Conservation (phyloP, 2,113 vertebrate genomes). For the Cyphomyrus discorhynchus region DNA sequence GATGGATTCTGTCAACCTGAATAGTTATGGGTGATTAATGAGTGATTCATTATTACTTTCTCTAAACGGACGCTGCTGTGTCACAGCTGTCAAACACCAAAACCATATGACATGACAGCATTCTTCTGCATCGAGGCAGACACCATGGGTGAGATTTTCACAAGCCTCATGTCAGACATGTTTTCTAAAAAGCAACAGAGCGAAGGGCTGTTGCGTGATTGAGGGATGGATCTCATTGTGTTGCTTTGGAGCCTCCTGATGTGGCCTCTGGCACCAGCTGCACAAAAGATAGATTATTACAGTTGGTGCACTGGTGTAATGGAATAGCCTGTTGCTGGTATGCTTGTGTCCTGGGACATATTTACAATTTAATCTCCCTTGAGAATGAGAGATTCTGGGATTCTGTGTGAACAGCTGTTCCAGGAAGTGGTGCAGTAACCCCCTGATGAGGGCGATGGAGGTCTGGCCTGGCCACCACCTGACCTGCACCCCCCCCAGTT, state of each 20-base stretch:
- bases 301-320: not conserved
- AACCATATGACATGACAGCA: not conserved
- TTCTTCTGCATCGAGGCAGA: not conserved
- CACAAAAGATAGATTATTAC: not conserved
- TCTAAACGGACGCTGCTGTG: not conserved
- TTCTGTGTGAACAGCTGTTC: not conserved
- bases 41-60: not conserved
- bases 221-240: not conserved
- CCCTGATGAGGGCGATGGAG: not conserved
- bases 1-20: not conserved
- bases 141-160: not conserved
- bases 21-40: not conserved
- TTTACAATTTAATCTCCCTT: not conserved
- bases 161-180: not conserved
- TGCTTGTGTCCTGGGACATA: not conserved
- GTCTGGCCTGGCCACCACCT: not conserved
- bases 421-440: not conserved
- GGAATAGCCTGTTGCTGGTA: not conserved
- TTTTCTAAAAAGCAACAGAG: not conserved
- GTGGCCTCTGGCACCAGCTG: not conserved
- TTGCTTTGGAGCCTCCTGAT: not conserved
- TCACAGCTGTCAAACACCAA: not conserved
- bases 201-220: not conserved
- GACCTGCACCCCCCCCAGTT: not conserved
- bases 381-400: constrained; percentile 1